Percentiles rank a stretch among this genome's conserved stretches.
These are phyloP conservation scores for Toxotes lorentzi DNA, from an alignment of 2,797 vertebrate genomes.

Conservation along the genomic window DNA sequence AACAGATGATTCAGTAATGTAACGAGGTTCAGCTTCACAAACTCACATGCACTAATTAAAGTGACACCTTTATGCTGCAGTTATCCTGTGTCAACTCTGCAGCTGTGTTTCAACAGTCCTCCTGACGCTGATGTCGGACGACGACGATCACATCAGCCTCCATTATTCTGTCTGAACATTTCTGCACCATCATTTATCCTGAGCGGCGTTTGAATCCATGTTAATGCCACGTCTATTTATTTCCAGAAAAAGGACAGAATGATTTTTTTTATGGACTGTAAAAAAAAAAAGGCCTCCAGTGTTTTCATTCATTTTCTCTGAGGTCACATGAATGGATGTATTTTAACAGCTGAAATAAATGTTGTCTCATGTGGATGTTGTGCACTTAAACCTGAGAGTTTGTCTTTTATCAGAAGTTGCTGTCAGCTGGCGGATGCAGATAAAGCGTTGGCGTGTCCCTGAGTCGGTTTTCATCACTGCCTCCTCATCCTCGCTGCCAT, in stretches of 20 bases:
- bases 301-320: slow-evolving; percentile 37
- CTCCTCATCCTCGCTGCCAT: background rate
- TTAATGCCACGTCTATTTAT: slow-evolving; percentile 52
- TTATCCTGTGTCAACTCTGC: background rate
- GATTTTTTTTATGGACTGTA: slow-evolving; percentile 25
- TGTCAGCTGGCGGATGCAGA: background rate
- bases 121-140: background rate
- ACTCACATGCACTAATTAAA: slow-evolving; percentile 23
- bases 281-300: background rate
- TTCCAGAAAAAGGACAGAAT: slow-evolving; percentile 9
- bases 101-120: background rate
- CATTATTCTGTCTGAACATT: slow-evolving; percentile 62
- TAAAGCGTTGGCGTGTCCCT: too few species aligned
- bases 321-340: slow-evolving; percentile 54
- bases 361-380: slow-evolving; percentile 61
- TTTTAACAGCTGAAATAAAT: slow-evolving; percentile 75
- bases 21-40: background rate
- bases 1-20: background rate
- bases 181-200: slow-evolving; percentile 58
- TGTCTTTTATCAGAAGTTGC: slow-evolving; percentile 14
- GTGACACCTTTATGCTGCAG: background rate
- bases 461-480: background rate
- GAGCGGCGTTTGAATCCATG: slow-evolving; percentile 41
- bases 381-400: slow-evolving; percentile 24
- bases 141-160: background rate